Conservation (phyloP, 1,140 invertebrate species). For the Aporrectodea caliginosa region DNA sequence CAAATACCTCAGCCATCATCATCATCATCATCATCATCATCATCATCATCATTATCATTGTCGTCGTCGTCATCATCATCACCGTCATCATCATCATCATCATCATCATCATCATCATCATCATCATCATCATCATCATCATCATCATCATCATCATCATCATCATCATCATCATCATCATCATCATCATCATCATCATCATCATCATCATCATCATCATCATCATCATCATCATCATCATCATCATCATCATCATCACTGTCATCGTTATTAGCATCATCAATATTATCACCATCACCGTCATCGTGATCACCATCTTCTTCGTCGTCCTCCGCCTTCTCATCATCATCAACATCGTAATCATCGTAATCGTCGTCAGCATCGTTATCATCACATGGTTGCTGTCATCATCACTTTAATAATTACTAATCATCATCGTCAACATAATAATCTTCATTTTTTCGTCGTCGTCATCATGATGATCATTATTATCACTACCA, state of each 20-base stretch:
- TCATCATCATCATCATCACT: constrained; percentile 1
- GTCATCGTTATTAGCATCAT: background rate
- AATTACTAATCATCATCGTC: too few species aligned
- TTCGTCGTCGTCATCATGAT: background rate
- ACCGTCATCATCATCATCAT: background rate
- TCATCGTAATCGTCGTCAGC: background rate
- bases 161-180: constrained; percentile 2
- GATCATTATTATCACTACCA: background rate
- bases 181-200: constrained; percentile 5
- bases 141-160: constrained; percentile 3
- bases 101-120: background rate
- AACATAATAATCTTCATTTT: too few species aligned
- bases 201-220: constrained; percentile 3
- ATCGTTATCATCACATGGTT: background rate
- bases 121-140: constrained; percentile 5
- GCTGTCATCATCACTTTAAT: too few species aligned
- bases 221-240: background rate
- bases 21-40: constrained; percentile 3
- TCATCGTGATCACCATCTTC: background rate
- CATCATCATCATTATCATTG: constrained; percentile 4
- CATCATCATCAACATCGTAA: background rate
- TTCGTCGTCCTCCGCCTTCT: background rate
- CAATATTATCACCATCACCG: background rate
- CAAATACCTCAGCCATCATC: too few species aligned
- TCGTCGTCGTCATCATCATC: constrained; percentile 3